Conservation (phyloP, 2,113 vertebrate genomes). For the Parotia lawesii region DNA sequence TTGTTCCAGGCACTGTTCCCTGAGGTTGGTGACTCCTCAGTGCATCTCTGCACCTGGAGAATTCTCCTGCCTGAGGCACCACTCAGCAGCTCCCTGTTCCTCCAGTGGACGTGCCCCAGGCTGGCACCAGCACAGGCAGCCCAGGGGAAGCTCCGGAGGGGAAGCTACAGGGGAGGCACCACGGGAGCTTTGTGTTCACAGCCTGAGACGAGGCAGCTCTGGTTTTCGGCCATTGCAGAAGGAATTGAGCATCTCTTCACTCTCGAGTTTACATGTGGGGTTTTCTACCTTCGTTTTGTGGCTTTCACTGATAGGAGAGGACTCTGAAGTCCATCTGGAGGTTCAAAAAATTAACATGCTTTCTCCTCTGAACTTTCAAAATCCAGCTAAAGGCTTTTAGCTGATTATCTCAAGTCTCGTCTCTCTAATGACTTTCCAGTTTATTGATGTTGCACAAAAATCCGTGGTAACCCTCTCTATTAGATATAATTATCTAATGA, state of each 20-base stretch:
- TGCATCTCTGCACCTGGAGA: too few relatives aligned
- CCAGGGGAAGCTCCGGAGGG: neutral
- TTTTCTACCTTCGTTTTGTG: neutral
- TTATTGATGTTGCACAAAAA: constrained; percentile 30
- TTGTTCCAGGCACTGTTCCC: neutral
- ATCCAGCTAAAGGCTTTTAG: constrained; percentile 9
- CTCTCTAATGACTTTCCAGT: constrained; percentile 28
- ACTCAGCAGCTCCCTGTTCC: neutral
- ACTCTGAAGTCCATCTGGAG: neutral
- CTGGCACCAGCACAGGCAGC: neutral
- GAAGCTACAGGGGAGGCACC: accelerated
- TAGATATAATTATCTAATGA: constrained; percentile 41
- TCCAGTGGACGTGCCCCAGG: neutral
- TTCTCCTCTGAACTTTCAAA: constrained; percentile 27
- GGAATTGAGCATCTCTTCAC: neutral
- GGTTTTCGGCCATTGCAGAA: neutral
- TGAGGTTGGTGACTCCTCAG: neutral
- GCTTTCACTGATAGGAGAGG: neutral
- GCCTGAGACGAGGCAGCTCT: neutral
- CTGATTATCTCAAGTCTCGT: constrained; percentile 21
- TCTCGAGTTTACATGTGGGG: neutral
- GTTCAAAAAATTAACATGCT: neutral
- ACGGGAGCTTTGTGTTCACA: neutral
- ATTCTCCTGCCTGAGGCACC: too few relatives aligned
- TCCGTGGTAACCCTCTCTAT: constrained; percentile 21